Base-by-base conservation (phyloP, 53 echinoderm and acorn worm species). In the Astropecten irregularis region DNA sequence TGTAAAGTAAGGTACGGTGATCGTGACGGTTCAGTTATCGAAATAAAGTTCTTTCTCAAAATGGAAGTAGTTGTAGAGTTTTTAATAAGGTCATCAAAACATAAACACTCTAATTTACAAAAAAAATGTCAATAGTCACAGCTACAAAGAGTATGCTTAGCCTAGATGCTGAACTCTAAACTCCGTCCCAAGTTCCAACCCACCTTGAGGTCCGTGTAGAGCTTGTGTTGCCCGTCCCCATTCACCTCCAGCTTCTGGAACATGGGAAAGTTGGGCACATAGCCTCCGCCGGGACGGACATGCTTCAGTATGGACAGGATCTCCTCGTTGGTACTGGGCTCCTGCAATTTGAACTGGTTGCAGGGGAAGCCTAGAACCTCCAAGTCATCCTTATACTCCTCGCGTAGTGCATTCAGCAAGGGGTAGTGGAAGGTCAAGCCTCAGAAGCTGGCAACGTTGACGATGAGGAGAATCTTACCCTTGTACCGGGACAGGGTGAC, bases 401-500 rank as follows among this genome's bases (percentile, higher is more conserved):
- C 69, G 47, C 73, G 50, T 27, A 95, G 90, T 73, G 52, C 49
- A 69, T 95, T 95, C 73, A 95, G 55, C 66, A 81, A 67, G 35
- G 74, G 87, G 53, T 92, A 95, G 74, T 95, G 95, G 22, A 40
- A 44, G 18, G 86, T 87, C 56, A 64, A 85, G 8, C 77, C 83
- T 73, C 95, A 95, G 85, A 92, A 95, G 27, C 87, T 92, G 21
- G 95, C 95, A 20, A 87, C 87, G 39, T 95, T 95, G 81, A 95
- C 83, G 37, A 95, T 63, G 3, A 95, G n/a, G 50, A 95, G 47
- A 7, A 88, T 68, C 63, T 95, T 89, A 6, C 92, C 95, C 26
- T 47, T 50, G 66, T 85, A 53, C 5, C 49, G 15, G 38, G 77
- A 59, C 5, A 89, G 82, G 7, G 36, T 25, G 23, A 60, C 39